Base-by-base conservation (phyloP, 2,888 invertebrate genomes). In the Rhogogaster chlorosoma region DNA sequence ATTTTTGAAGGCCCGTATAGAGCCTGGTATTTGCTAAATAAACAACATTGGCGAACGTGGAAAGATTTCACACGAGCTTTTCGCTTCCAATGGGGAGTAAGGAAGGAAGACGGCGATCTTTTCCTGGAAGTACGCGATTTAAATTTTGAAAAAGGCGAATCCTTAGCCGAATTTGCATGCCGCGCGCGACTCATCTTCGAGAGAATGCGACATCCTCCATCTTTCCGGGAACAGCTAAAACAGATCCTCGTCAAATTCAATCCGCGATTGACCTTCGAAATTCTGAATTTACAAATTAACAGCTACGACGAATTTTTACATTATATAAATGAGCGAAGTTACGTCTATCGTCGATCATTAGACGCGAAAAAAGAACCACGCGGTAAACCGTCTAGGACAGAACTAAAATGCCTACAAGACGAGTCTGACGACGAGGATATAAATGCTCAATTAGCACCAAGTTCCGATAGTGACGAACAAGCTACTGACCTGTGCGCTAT, bases 151-250 rank as follows among this genome's bases (percentile, higher is more conserved):
- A n/a, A n/a, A n/a, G n/a, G n/a, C n/a, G n/a, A n/a, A n/a, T n/a
- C n/a, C n/a, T n/a, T n/a, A n/a, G n/a, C 85, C 0, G 87, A 86
- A 80, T 87, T 87, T 18, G 75, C 86, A 1, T 86, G 87, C 29
- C 84, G 87, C 26, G 85, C 86, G 3, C 85, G 86, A 9, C 10
- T 87, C 0, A 83, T 87, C 18, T 87, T 86, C 15, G 86, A 87
- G 42, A 70, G 85, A 12, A 85, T 87, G 86, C 85, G 64, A 49
- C 61, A 82, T 10, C 86, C 86, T 0, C 86, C 86, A 9, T 15
- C 83, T 9, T 85, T 86, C 36, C 75, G 86, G 0, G 75, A 85
- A 57, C 87, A 87, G 32, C 10, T 86, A 1, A 84, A 84, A 70
- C 86, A 86, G 57, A 86, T 87, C 9, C 61, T n/a, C 22, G 77